These are phyloP conservation scores for Trematomus loennbergii DNA, from an alignment of 2,113 vertebrate species.

Conservation along the genomic window DNA sequence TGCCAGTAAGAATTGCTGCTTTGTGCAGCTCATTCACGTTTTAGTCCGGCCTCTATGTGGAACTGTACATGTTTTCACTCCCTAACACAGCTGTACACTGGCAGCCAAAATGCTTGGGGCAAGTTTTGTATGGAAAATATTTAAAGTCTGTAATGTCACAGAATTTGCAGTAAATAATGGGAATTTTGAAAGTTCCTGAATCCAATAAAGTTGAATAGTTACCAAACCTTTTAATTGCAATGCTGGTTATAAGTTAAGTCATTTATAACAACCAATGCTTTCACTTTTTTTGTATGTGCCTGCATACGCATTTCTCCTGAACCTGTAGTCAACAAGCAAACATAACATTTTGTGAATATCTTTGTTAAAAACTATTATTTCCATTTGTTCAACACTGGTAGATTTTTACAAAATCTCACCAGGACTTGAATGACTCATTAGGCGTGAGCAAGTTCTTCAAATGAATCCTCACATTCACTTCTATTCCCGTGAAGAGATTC, in stretches of 20 bases:
- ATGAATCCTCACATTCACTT: background rate
- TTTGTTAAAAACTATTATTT: no score
- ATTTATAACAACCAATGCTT: no score
- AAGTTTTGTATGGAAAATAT: background rate
- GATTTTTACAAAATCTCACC: background rate
- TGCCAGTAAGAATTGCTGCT: background rate
- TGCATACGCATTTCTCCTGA: background rate
- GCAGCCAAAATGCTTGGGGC: background rate
- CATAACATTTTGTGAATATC: background rate
- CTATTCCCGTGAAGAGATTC: background rate
- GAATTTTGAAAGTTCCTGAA: background rate
- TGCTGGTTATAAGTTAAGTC: no score
- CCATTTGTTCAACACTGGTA: background rate
- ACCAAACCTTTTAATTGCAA: no score
- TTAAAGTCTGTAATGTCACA: background rate
- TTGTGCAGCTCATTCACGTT: no score
- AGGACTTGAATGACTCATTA: background rate
- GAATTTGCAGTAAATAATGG: background rate
- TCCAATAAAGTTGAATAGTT: background rate
- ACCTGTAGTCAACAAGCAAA: background rate
- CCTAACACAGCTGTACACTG: background rate
- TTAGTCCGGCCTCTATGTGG: no score
- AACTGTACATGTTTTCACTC: background rate
- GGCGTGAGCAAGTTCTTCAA: background rate
- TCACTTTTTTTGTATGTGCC: background rate